Percentiles rank a stretch among this genome's conserved stretches.
Conservation (phyloP, 1,140 invertebrate genomes). For the Drosophila persimilis region DNA sequence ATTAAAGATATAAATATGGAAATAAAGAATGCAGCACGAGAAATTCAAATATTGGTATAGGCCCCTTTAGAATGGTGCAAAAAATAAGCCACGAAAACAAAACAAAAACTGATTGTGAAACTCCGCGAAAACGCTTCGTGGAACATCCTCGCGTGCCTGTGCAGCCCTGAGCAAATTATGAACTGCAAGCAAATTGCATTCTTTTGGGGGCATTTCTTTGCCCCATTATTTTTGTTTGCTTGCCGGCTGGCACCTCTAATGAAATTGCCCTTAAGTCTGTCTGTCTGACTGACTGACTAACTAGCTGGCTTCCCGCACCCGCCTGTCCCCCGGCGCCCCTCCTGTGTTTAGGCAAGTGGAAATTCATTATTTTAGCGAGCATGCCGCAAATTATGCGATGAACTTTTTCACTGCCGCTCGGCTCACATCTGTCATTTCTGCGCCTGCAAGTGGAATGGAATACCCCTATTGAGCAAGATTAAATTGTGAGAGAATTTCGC, state of each 20-base stretch:
- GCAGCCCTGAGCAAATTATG: slow-evolving; percentile 29
- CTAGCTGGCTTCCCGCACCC: neutral
- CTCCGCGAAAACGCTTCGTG: neutral
- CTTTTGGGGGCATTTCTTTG: neutral
- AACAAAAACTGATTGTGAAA: neutral
- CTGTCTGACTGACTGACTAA: slow-evolving; percentile 21
- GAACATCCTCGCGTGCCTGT: neutral
- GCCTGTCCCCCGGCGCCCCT: neutral
- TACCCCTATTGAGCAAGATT: slow-evolving; percentile 36
- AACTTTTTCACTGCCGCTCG: slow-evolving; percentile 17
- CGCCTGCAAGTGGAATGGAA: slow-evolving; percentile 10
- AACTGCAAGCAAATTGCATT: slow-evolving; percentile 18
- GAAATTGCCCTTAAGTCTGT: slow-evolving; percentile 25
- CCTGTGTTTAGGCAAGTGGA: slow-evolving; percentile 67
- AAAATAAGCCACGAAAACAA: neutral
- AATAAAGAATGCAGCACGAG: neutral
- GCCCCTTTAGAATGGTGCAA: neutral
- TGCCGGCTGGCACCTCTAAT: slow-evolving; percentile 17
- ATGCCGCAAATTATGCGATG: slow-evolving; percentile 66
- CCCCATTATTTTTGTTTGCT: neutral
- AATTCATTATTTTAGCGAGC: slow-evolving; percentile 77
- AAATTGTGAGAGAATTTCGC: slow-evolving; percentile 21
- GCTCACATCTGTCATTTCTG: slow-evolving; percentile 9
- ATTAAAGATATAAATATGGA: slow-evolving; percentile 37
- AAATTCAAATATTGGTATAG: slow-evolving; percentile 8